phyloP scores from a whole-genome alignment of 2,113 vertebrate species.

The Hucho hucho region DNA sequence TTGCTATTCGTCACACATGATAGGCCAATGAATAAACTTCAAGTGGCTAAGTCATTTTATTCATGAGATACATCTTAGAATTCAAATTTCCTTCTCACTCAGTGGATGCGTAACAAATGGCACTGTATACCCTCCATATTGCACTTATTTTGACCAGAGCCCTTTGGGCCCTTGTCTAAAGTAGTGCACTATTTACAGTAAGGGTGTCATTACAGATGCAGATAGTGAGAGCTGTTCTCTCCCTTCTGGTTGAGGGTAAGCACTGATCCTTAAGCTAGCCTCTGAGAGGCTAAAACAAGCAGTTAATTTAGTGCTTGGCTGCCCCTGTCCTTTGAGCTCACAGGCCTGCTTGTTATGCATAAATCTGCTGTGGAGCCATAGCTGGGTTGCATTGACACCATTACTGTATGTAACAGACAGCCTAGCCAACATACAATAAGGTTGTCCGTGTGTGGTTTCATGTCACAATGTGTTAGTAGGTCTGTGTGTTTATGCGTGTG shows the following conservation, averaged over 20 bases:
- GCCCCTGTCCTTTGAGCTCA: slow-evolving; percentile 55
- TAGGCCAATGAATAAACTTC: neutral
- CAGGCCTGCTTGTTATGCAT: slow-evolving; percentile 39
- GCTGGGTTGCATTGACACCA: slow-evolving; percentile 19
- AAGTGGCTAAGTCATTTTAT: slow-evolving; percentile 6
- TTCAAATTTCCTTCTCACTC: slow-evolving; percentile 32
- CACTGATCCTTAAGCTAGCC: slow-evolving; percentile 36
- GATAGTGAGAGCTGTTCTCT: slow-evolving; percentile 14
- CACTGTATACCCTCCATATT: too few relatives aligned
- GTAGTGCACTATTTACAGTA: too few relatives aligned
- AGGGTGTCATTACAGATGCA: too few relatives aligned
- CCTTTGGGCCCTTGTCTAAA: too few relatives aligned
- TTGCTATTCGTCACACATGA: neutral
- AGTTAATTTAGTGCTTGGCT: slow-evolving; percentile 64
- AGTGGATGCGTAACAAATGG: too few relatives aligned
- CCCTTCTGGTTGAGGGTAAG: slow-evolving; percentile 50
- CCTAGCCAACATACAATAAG: neutral
- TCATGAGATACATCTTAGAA: slow-evolving; percentile 15
- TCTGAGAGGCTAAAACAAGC: slow-evolving; percentile 60
- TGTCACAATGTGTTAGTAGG: neutral
- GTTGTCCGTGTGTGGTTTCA: too few relatives aligned
- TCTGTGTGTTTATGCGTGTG: neutral
- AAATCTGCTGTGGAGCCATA: neutral
- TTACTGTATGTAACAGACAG: slow-evolving; percentile 2
- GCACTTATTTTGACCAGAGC: too few relatives aligned